Conservation (phyloP, 1,140 invertebrate genomes). For the Zaprionus gabonicus region DNA sequence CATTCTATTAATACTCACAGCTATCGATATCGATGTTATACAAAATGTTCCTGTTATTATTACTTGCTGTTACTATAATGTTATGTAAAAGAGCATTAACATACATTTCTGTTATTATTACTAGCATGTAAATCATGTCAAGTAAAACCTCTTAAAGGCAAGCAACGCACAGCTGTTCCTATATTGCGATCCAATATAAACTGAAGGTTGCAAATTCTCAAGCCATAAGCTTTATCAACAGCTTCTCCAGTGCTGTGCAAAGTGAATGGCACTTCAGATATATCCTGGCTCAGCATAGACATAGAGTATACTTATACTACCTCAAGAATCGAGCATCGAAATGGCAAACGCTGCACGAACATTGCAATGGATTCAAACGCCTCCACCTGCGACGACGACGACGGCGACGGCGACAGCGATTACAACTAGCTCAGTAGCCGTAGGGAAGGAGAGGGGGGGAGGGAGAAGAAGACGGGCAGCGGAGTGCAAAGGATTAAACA, state of each 20-base stretch:
- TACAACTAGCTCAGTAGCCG: conserved; percentile 6
- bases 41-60: neutral
- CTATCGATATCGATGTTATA: neutral
- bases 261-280: neutral
- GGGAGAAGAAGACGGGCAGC: conserved; percentile 27
- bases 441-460: neutral
- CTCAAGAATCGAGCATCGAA: conserved; percentile 10
- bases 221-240: neutral
- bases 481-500: conserved; percentile 80
- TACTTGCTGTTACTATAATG: neutral
- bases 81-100: neutral
- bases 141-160: too few species aligned
- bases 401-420: conserved; percentile 8
- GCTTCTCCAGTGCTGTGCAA: neutral
- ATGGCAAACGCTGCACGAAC: conserved; percentile 20
- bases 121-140: too few species aligned
- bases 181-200: too few species aligned
- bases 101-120: too few species aligned
- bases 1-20: neutral
- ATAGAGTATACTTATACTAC: neutral
- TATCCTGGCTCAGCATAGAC: neutral
- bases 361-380: conserved; percentile 31
- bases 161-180: too few species aligned
- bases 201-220: neutral
- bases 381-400: conserved; percentile 5